Evolutionary conservation across 2,797 vertebrate species (phyloP), one percentile per base, ranked within the genome.

Genomic region (Gymnodraco acuticeps): DNA sequence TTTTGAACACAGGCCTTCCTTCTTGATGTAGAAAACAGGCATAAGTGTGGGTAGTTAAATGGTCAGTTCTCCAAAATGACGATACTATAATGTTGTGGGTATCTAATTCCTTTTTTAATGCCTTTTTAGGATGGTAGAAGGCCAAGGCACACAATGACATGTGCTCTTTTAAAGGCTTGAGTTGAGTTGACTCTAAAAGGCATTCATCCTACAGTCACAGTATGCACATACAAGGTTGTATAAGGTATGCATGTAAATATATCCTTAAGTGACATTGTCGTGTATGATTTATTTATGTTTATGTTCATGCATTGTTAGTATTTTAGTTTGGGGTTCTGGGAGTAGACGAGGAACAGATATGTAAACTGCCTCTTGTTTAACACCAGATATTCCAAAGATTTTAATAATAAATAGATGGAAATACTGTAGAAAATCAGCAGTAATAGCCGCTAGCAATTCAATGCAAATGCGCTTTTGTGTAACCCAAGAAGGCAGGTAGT

Each of bases 381-480:
- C 4, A 47, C 31, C 14, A 33, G 0, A 8, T 64, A n/a, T 14
- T 60, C 41, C 20, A 31, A 38, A 47, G 10, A 59, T 59, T 17
- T 56, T 19, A 66, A 47, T 70, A 23, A 48, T 53, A 33, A 67
- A 50, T 54, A 6, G 2, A 23, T 56, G 0, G n/a, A 10, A 52
- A 50, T 54, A 45, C 3, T 0, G 5, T 45, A 38, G 23, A 33
- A 43, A 33, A 63, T 12, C 50, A 53, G 14, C 10, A 13, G 27
- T 46, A 69, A 3, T 12, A 31, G 47, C 41, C 7, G 10, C 42
- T 0, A 33, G 42, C 38, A 38, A 61, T 67, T 70, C 55, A 55
- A 45, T 58, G 68, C 16, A 68, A 70, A 85, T 75, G 31, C 0
- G 3, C 55, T 74, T 71, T 69, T 56, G 43, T 81, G 69, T n/a